Base-by-base conservation (phyloP, 2,797 vertebrate species). In the Adelosebastes latens region DNA sequence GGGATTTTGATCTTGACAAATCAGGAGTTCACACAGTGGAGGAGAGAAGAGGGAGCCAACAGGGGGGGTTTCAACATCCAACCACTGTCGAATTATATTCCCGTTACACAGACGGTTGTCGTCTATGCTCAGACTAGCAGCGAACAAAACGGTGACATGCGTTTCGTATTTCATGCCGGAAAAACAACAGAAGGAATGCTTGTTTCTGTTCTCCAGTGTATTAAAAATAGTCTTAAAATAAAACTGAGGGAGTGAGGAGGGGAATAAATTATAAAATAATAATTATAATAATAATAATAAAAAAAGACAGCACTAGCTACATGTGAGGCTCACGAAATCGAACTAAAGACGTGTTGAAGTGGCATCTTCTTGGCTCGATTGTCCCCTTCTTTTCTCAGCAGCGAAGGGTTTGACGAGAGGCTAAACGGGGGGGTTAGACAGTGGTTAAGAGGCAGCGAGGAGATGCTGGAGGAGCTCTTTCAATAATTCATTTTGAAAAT, bases 331-430 rank as follows among this genome's bases (percentile, higher is more conserved):
- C 81, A 90, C 77, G 2, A 65, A 84, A 78, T 9, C 27, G 0
- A 89, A 87, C 58, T 86, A 56, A 89, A 83, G 81, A 86, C 6
- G 4, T 29, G 53, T 53, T 39, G 65, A 80, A 79, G 87, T 86
- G 88, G 89, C 88, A 60, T 93, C 89, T 83, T 88, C 82, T 86
- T 85, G 87, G 87, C 90, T 92, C 70, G 56, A 83, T 62, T 42
- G 66, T 32, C 73, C 81, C 32, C 34, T 55, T 56, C 56, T 64
- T 14, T 22, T 65, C 71, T 64, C 74, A 5, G 67, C 65, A 77
- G 68, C 2, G 53, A 70, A 61, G 70, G 68, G 68, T 68, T 18
- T 6, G 70, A 78, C 8, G 63, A 72, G 66, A 69, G 49, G 86
- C 65, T 72, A 14, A 75, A 72, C 27, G 60, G 29, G 66, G 32